A percentile compares a stretch with the other conserved stretches of the same genome.
Evolutionary conservation across 2,113 vertebrate genomes (phyloP).

Genomic region (Montifringilla adamsi): DNA sequence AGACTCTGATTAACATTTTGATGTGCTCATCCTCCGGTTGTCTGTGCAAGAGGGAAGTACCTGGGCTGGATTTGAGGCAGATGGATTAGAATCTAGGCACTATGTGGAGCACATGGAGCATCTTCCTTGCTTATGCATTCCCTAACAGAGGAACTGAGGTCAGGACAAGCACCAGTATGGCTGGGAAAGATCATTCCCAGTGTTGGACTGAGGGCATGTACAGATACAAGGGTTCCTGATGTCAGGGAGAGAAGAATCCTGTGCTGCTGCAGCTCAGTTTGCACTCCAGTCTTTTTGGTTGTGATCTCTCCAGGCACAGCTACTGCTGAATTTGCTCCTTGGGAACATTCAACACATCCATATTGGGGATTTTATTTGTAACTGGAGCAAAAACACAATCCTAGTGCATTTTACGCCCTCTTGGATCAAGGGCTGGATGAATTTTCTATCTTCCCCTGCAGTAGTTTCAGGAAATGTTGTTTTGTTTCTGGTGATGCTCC

Average conservation of each 20-base stretch:
- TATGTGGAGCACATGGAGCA: accelerated
- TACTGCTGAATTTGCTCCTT: not conserved
- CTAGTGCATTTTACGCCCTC: not conserved
- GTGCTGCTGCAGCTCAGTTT: not conserved
- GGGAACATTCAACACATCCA: not conserved
- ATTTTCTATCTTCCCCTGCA: not conserved
- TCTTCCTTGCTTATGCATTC: not conserved
- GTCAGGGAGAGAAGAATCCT: not conserved
- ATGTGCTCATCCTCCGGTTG: not conserved
- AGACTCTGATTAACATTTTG: not conserved
- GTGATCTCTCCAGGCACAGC: not conserved
- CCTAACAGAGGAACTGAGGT: not conserved
- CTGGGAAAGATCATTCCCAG: not conserved
- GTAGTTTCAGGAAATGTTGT: not conserved
- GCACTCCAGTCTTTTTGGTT: not conserved
- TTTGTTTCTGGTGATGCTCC: conserved; percentile 23
- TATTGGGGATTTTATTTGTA: not conserved
- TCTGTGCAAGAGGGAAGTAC: not conserved
- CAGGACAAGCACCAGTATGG: not conserved
- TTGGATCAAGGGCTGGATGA: not conserved
- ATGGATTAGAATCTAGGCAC: not conserved
- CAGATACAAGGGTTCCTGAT: not conserved
- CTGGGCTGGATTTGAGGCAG: not conserved
- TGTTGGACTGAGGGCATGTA: not conserved
- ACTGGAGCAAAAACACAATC: not conserved